Base-by-base conservation (phyloP, 2,888 invertebrate species). In the Leptinotarsa rubiginosa region DNA sequence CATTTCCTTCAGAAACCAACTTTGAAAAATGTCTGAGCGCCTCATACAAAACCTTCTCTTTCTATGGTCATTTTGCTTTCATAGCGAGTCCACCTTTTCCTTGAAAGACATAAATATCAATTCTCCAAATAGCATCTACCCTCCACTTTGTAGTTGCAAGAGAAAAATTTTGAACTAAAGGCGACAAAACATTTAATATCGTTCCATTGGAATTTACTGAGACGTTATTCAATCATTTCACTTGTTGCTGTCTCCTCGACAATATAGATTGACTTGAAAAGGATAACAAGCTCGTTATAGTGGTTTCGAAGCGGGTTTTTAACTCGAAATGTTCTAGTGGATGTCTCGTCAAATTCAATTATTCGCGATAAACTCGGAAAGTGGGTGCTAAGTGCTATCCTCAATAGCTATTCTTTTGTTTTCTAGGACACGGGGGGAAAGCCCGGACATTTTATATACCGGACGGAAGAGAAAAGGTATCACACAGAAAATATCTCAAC, bases 181-280 rank as follows among this genome's bases (percentile, higher is more conserved):
- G 20, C 20, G 12, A 20, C 7, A 22, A 22, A 52, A 54, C 25
- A 16, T 49, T 62, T 1, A 62, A 31, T 62, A 16, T 62, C 5
- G 31, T 62, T n/a, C 18, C 31, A 22, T 56, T 56, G 13, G 22
- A 16, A 62, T 16, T n/a, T 16, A 31, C 31, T n/a, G 4, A 31
- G 62, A n/a, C 65, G 18, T n/a, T 62, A 69, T 69, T 71, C n/a
- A 59, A 56, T 71, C 56, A 54, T 52, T 25, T 56, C 66, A 71
- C 71, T 71, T 71, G 71, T 71, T 71, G 71, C 71, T 25, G 20
- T 20, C 22, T 56, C 66, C 10, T 56, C 71, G 25, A 47, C 65
- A 66, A 71, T 47, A 65, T 69, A 56, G 54, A 56, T 65, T 56
- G 41, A 47, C 54, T 52, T 22, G 65, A 47, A 54, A 47, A 47